Percentiles rank a stretch among this genome's conserved stretches.
Conservation (phyloP, 2,888 invertebrate species). For the Macrosiphum euphorbiae region DNA sequence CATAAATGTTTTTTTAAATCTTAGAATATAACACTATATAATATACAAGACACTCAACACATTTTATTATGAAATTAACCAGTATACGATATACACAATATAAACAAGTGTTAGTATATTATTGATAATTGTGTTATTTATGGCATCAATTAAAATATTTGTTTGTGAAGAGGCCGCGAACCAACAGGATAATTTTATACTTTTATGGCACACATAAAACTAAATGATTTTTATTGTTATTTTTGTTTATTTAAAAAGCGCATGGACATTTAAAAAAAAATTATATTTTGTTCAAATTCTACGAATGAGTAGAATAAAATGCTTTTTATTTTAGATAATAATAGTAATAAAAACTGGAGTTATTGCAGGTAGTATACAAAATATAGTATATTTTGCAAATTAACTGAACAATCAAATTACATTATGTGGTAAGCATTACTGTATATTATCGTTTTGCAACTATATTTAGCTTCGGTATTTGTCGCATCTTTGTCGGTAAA, state of each 20-base stretch:
- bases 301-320: neutral
- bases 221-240: neutral
- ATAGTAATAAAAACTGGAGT: too few species aligned
- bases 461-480: neutral
- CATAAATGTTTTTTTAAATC: too few species aligned
- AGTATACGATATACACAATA: neutral
- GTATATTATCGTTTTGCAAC: neutral
- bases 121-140: neutral
- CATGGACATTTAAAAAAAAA: neutral
- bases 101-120: neutral
- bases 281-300: neutral
- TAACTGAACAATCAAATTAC: neutral
- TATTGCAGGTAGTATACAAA: neutral
- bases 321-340: neutral
- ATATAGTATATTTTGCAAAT: neutral
- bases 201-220: neutral
- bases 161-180: too few species aligned
- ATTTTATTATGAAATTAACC: neutral
- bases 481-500: neutral
- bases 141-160: neutral
- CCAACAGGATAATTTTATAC: neutral
- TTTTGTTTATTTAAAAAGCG: neutral
- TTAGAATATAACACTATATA: too few species aligned
- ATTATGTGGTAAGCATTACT: neutral
- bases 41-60: neutral